Percentiles rank a stretch among this genome's conserved stretches.
Conservation (phyloP, 2,888 invertebrate genomes). For the Gasteruption jaculator region DNA sequence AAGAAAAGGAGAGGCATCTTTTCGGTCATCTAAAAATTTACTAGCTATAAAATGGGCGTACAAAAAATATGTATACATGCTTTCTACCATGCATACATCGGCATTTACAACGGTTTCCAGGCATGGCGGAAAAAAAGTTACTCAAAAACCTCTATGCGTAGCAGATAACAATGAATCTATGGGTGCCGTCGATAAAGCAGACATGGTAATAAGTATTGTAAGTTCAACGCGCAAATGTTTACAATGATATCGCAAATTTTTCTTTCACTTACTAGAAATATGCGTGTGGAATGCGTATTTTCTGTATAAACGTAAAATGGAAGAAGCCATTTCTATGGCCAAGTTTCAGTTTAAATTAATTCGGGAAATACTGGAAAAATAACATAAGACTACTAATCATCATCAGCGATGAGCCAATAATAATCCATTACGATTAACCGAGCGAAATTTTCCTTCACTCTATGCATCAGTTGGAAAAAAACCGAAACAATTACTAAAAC, state of each 20-base stretch:
- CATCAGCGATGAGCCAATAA: conserved; percentile 15
- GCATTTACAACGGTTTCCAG: conserved; percentile 16
- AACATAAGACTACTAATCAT: conserved; percentile 12
- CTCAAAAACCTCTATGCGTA: conserved; percentile 18
- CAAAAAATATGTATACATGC: conserved; percentile 19
- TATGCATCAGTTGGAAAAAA: conserved; percentile 10
- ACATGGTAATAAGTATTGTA: conserved; percentile 21
- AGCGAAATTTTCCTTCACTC: conserved; percentile 17
- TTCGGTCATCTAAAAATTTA: conserved; percentile 17
- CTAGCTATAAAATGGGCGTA: conserved; percentile 19
- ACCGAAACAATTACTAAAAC: too few relatives aligned
- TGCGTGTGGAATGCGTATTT: conserved; percentile 17
- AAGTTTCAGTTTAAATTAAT: conserved; percentile 21
- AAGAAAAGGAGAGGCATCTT: conserved; percentile 15
- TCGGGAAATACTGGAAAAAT: conserved; percentile 19
- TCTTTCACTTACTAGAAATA: conserved; percentile 20
- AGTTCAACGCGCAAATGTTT: conserved; percentile 11
- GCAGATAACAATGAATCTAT: conserved; percentile 18
- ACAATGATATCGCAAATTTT: conserved; percentile 21
- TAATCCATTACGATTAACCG: conserved; percentile 15
- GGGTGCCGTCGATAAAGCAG: conserved; percentile 19
- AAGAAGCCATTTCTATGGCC: conserved; percentile 15
- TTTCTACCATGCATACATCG: conserved; percentile 19
- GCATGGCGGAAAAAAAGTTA: conserved; percentile 14
- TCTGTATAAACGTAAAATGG: conserved; percentile 15